phyloP scores from a whole-genome alignment of 2,888 invertebrate genomes.

The Phymatocera aterrima region DNA sequence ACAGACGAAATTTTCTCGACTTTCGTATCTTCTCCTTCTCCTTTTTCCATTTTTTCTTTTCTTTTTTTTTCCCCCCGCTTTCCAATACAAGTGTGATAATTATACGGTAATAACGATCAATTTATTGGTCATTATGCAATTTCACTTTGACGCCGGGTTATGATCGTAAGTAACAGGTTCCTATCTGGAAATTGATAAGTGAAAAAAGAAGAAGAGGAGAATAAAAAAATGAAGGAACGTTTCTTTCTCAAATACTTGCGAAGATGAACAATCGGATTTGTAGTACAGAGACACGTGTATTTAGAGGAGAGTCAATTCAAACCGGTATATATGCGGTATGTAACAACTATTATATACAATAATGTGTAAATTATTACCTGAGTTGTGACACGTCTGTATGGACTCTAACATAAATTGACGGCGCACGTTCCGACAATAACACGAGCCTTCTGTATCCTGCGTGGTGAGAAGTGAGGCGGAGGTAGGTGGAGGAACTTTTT shows the following conservation, averaged over 20 bases:
- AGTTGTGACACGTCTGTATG: slow-evolving; percentile 3
- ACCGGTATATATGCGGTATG: neutral
- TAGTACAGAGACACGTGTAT: too few relatives aligned
- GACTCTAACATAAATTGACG: slow-evolving; percentile 37
- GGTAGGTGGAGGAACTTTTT: slow-evolving; percentile 3
- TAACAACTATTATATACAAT: neutral
- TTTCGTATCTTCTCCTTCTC: too few relatives aligned
- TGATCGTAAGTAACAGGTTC: neutral
- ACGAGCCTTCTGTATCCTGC: slow-evolving; percentile 39
- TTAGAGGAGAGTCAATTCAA: neutral
- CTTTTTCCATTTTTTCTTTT: neutral
- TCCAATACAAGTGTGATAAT: neutral
- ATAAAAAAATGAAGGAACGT: neutral
- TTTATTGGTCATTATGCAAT: slow-evolving; percentile 12
- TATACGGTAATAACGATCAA: slow-evolving; percentile 11
- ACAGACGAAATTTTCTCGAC: neutral
- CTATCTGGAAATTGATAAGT: neutral
- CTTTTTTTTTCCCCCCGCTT: neutral
- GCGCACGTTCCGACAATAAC: slow-evolving; percentile 51
- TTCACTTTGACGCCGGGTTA: neutral
- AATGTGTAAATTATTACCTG: slow-evolving; percentile 4
- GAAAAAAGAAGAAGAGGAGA: neutral
- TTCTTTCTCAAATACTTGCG: neutral
- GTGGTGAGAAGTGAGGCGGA: neutral
- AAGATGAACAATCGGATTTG: too few relatives aligned